phyloP scores from a whole-genome alignment of 2,888 invertebrate genomes.

The Chrysolina americana region DNA sequence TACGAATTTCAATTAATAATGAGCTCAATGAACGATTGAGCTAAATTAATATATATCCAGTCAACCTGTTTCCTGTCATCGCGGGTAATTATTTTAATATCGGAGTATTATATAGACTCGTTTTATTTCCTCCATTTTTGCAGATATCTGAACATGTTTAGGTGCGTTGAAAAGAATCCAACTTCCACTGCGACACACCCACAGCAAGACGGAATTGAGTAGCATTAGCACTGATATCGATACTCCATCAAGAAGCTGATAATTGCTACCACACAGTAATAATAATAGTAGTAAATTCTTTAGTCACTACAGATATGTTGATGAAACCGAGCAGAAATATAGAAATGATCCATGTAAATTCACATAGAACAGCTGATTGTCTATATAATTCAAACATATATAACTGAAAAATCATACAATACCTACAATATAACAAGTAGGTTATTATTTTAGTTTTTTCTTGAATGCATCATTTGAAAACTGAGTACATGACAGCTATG shows the following conservation, averaged over 20 bases:
- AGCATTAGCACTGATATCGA: conserved; percentile 18
- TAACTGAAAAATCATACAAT: too few species aligned
- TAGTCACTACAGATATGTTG: too few species aligned
- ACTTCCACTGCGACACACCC: conserved; percentile 30
- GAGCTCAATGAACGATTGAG: conserved; percentile 5
- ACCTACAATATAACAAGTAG: too few species aligned
- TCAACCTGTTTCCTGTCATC: conserved; percentile 46
- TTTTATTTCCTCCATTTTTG: conserved; percentile 19
- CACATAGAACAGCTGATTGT: too few species aligned
- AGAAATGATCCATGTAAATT: too few species aligned
- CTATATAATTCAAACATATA: too few species aligned
- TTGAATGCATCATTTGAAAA: too few species aligned
- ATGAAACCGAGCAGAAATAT: too few species aligned
- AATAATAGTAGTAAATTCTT: neutral
- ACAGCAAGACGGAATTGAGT: conserved; percentile 17
- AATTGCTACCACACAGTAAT: neutral
- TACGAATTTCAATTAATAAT: conserved; percentile 4
- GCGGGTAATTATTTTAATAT: conserved; percentile 44
- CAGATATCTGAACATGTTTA: conserved; percentile 30
- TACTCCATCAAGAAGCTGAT: neutral
- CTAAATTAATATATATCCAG: conserved; percentile 36
- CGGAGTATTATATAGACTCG: conserved; percentile 36
- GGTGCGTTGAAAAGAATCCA: conserved; percentile 23
- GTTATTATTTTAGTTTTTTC: too few species aligned
- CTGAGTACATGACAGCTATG: too few species aligned